Conservation (phyloP, 2,113 vertebrate species). For the Marcusenius ussheri region DNA sequence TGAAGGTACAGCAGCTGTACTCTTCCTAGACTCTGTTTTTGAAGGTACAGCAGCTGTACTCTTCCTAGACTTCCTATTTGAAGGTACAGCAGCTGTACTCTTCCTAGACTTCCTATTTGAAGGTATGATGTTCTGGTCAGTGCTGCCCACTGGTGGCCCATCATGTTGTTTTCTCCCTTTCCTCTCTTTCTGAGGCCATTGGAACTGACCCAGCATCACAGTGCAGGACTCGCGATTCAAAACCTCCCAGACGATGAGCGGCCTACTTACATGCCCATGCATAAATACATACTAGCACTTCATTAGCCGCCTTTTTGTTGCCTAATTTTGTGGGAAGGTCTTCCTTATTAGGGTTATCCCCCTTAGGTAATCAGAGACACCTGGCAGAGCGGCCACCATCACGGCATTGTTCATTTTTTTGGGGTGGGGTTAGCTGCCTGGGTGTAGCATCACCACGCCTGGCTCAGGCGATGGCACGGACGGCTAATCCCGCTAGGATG, state of each 20-base stretch:
- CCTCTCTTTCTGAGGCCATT: not conserved
- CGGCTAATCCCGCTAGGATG: constrained; percentile 43
- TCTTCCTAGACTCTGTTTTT: not conserved
- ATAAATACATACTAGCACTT: constrained; percentile 9
- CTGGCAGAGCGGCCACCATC: constrained; percentile 9
- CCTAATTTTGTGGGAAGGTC: constrained; percentile 24
- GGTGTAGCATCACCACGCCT: constrained; percentile 31
- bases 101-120: not conserved
- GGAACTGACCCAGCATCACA: not conserved
- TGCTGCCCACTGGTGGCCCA: not conserved
- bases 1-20: not conserved
- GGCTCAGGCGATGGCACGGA: constrained; percentile 44
- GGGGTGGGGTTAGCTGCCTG: constrained; percentile 31
- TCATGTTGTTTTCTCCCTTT: not conserved
- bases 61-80: not conserved
- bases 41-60: not conserved
- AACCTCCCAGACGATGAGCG: not conserved
- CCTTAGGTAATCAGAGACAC: not conserved
- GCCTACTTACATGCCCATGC: not conserved
- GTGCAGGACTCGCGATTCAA: not conserved
- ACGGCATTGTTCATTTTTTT: constrained; percentile 1
- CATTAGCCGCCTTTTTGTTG: constrained; percentile 28
- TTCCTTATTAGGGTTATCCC: not conserved
- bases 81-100: not conserved
- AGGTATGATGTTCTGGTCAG: not conserved